Evolutionary conservation across 35 echinoderm and acorn worm species (phyloP), one percentile per base, ranked within the genome.

Genomic region (Hemicentrotus pulcherrimus): DNA sequence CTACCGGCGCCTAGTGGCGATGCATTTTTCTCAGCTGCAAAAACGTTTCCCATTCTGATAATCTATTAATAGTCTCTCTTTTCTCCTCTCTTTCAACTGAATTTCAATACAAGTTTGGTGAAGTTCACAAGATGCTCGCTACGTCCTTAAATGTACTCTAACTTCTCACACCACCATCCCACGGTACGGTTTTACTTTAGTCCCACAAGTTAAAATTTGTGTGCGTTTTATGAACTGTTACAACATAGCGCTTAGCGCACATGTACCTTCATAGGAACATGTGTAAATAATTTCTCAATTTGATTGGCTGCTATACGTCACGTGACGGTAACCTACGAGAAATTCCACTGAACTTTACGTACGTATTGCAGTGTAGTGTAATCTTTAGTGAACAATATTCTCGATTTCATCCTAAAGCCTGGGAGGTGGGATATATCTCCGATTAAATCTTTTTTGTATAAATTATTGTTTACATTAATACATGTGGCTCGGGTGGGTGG

Each of bases 31-130:
- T 96, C 96, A 61, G 96, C 96, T 90, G 96, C 96, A 41, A 96
- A 94, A 47, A 96, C 96, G 92, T 94, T 96, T 31, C 96, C 96
- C 96, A 96, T 96, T 90, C 2, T 93, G 45, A 7, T 28, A 8
- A 78, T 28, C 22, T 7, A 78, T 55, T 2, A 9, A 47, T 58
- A 96, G 59, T 30, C 86, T 18, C 33, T 95, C 87, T 32, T 92
- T 92, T 55, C 86, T 95, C 1, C 22, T 7, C 4, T 90, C 32
- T 90, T 90, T 30, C 15, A 90, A 90, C 0, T 32, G 33, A 7
- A 7, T 88, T 88, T 11, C 11, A 32, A 35, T 28, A 31, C 15
- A 24, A 41, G 14, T 45, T 24, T 7, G 9, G 14, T 41, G 88
- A 18, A 41, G 7, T 90, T 33, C 88, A 90, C 8, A 45, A 90